Conservation (phyloP, 2,113 vertebrate species). For the Bubalus kerabau region DNA sequence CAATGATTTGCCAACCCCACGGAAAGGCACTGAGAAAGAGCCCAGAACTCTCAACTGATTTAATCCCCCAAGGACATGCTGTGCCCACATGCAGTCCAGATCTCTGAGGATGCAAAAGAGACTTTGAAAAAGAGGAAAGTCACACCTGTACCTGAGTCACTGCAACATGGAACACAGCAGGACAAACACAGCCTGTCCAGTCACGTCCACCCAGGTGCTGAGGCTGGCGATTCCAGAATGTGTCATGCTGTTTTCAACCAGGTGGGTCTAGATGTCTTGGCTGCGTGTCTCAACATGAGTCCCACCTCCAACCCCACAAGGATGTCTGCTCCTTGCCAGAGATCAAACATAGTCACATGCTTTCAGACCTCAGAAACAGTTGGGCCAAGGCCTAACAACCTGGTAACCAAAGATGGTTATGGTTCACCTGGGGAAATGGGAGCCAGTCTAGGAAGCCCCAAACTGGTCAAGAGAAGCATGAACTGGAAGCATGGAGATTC, state of each 20-base stretch:
- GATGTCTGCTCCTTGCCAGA: not conserved
- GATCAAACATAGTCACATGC: not conserved
- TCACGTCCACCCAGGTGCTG: not conserved
- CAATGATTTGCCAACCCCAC: not conserved
- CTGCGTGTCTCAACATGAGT: not conserved
- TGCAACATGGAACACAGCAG: not conserved
- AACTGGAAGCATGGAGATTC: not conserved
- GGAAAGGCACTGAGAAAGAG: not conserved
- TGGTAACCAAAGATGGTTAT: not conserved
- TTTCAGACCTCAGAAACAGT: not conserved
- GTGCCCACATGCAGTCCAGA: not conserved
- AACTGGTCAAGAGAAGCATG: not conserved
- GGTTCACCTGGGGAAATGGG: not conserved
- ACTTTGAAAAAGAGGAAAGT: conserved; percentile 4
- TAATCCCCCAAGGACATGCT: not conserved
- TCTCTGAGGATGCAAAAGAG: not conserved
- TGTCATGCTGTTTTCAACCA: conserved; percentile 50
- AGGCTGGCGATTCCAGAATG: conserved; percentile 14
- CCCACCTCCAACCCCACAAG: not conserved
- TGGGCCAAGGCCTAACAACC: not conserved
- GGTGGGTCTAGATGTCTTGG: conserved; percentile 35
- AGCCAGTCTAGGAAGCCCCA: not conserved
- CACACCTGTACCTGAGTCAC: conserved; percentile 49
- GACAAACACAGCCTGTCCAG: conserved; percentile 53
- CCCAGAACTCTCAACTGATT: not conserved